phyloP scores from a whole-genome alignment of 2,888 invertebrate species.

The Leuctra nigra region DNA sequence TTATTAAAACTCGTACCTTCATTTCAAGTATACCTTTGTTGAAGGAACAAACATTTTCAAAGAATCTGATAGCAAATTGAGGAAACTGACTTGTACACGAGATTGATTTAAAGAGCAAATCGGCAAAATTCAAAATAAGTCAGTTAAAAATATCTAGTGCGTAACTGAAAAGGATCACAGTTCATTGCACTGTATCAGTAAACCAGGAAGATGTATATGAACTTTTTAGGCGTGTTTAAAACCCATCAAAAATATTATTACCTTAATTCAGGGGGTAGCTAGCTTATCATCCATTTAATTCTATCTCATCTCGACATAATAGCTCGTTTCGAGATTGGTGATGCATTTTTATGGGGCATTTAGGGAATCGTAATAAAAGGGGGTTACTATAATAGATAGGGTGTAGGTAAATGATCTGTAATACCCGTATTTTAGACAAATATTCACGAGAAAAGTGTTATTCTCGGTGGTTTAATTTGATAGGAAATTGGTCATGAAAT shows the following conservation, averaged over 20 bases:
- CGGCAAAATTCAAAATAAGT: too few relatives aligned
- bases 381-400: conserved; percentile 7
- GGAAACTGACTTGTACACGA: too few relatives aligned
- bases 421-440: conserved; percentile 13
- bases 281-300: conserved; percentile 6
- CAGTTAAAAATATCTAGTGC: too few relatives aligned
- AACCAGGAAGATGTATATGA: not conserved
- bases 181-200: not conserved
- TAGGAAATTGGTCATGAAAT: conserved; percentile 13
- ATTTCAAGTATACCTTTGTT: too few relatives aligned
- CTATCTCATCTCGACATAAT: conserved; percentile 6
- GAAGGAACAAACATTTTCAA: too few relatives aligned
- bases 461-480: not conserved
- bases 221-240: conserved; percentile 10
- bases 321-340: not conserved
- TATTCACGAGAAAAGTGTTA: not conserved
- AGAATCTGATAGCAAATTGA: too few relatives aligned
- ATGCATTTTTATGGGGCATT: conserved; percentile 14
- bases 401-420: conserved; percentile 10
- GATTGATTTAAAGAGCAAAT: too few relatives aligned
- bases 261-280: conserved; percentile 1
- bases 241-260: conserved; percentile 10
- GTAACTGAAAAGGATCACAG: too few relatives aligned
- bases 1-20: too few relatives aligned
- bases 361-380: conserved; percentile 8